Conservation (phyloP, 2,113 vertebrate species). For the Muntiacus reevesi region DNA sequence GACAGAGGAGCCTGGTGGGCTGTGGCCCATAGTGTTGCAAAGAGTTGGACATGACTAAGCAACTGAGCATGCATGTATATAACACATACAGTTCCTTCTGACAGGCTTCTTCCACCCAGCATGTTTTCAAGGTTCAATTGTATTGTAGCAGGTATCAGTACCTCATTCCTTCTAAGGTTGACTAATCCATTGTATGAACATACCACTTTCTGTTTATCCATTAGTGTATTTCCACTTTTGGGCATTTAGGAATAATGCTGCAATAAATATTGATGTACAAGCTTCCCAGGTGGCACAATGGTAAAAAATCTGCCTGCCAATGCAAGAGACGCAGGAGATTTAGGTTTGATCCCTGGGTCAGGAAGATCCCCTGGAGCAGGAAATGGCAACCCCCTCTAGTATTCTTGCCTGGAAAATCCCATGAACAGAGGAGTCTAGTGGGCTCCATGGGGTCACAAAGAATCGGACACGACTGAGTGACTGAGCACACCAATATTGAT, state of each 20-base stretch:
- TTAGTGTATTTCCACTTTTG: neutral
- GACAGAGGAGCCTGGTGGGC: neutral
- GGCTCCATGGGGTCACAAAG: neutral
- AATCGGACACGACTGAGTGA: neutral
- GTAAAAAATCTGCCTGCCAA: neutral
- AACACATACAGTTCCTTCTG: neutral
- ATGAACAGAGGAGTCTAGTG: neutral
- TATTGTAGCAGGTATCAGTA: neutral
- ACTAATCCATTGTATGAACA: neutral
- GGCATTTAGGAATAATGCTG: neutral
- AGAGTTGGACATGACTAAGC: neutral
- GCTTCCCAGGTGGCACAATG: neutral
- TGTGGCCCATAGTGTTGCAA: neutral
- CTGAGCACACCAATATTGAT: neutral
- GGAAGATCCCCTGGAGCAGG: neutral
- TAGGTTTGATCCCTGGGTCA: neutral
- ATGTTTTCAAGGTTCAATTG: neutral
- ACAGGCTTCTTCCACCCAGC: neutral
- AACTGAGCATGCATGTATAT: fast-evolving
- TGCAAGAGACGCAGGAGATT: neutral
- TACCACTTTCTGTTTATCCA: neutral
- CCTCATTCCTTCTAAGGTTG: neutral
- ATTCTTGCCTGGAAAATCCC: neutral
- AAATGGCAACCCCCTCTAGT: neutral
- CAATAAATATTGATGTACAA: neutral